phyloP scores from a whole-genome alignment of 2,113 vertebrate species.

The Dasypus novemcinctus region DNA sequence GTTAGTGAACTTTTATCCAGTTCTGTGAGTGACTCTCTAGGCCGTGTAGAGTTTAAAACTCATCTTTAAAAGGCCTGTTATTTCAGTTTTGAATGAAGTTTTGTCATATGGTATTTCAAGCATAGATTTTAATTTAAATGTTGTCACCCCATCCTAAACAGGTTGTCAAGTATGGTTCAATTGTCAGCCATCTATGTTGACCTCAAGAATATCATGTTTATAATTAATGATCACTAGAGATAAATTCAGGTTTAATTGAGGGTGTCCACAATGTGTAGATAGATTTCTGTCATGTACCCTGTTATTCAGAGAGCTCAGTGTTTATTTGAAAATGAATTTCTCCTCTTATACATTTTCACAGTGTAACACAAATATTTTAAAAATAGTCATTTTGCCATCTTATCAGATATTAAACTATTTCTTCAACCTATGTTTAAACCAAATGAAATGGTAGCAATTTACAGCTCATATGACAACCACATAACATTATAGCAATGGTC shows the following conservation, averaged over 20 bases:
- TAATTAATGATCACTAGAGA: conserved; percentile 38
- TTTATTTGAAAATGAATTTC: neutral
- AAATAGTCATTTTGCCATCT: neutral
- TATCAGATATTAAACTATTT: neutral
- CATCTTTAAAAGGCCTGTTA: neutral
- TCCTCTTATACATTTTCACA: neutral
- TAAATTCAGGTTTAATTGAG: neutral
- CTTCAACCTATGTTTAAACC: neutral
- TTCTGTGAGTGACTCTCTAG: neutral
- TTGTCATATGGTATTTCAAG: conserved; percentile 64
- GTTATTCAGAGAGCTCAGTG: neutral
- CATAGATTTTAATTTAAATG: conserved; percentile 64
- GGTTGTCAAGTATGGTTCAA: conserved; percentile 39
- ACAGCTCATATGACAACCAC: neutral
- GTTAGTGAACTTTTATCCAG: neutral
- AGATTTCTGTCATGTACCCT: neutral
- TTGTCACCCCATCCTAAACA: conserved; percentile 32
- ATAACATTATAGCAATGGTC: neutral
- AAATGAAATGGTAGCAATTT: neutral
- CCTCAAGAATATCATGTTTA: conserved; percentile 50
- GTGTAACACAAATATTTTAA: neutral
- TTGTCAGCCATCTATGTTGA: neutral
- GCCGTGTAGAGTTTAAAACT: neutral
- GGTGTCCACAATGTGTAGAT: neutral
- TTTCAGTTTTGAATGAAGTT: neutral